A percentile compares a stretch with the other conserved stretches of the same genome.
Evolutionary conservation across 2,888 invertebrate genomes (phyloP).

Genomic region (Coecobrya sp.): DNA sequence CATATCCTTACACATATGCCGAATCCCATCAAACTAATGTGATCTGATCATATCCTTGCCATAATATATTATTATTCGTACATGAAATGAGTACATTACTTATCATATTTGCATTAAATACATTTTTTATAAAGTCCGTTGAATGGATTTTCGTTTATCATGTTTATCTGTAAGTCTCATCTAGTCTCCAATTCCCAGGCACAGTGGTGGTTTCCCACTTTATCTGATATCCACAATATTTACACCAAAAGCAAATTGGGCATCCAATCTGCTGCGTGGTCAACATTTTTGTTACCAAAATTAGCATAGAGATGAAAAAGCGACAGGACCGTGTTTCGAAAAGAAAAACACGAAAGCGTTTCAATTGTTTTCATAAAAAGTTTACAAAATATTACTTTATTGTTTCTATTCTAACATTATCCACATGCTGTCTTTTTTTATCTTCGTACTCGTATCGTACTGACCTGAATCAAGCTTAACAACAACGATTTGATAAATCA

Average conservation of each 20-base stretch:
- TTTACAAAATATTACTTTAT: background rate
- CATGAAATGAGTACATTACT: background rate
- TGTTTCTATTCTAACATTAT: constrained; percentile 26
- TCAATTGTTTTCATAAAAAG: constrained; percentile 3
- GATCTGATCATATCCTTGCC: background rate
- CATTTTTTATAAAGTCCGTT: background rate
- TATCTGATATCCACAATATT: constrained; percentile 49
- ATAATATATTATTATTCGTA: background rate
- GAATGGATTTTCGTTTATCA: background rate
- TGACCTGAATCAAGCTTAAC: constrained; percentile 56
- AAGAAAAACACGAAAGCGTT: background rate
- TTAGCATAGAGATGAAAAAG: background rate
- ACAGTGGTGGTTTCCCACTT: too few species aligned
- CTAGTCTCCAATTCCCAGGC: background rate
- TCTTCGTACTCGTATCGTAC: background rate
- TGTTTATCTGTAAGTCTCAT: constrained; percentile 26
- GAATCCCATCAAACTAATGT: constrained; percentile 4
- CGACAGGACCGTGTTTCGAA: background rate
- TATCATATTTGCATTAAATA: background rate
- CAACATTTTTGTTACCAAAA: constrained; percentile 16
- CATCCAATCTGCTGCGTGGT: background rate
- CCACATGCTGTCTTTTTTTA: background rate
- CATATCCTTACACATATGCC: background rate
- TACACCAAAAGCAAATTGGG: background rate
- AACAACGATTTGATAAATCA: constrained; percentile 38